Evolutionary conservation across 2,888 invertebrate genomes (phyloP).

Genomic region (Colletes collaris): DNA sequence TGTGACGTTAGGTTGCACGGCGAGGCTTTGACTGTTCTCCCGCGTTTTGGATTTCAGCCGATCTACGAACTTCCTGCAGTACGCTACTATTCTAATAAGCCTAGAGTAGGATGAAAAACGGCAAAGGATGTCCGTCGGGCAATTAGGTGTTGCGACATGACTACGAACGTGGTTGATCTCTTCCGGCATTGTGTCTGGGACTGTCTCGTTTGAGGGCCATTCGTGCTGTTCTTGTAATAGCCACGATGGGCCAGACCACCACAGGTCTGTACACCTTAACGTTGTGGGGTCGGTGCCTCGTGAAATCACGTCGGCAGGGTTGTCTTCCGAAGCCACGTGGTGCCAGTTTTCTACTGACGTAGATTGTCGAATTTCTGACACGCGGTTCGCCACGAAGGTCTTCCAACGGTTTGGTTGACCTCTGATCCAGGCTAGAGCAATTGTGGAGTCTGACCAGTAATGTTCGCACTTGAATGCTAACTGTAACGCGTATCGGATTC

Average conservation of each 20-base stretch:
- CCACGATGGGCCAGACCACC: background rate
- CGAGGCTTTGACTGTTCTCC: too few relatives aligned
- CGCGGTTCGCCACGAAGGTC: background rate
- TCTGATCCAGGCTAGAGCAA: background rate
- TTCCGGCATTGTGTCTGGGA: too few relatives aligned
- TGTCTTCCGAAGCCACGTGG: background rate
- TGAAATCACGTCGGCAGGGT: background rate
- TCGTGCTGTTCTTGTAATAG: background rate
- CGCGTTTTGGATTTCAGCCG: too few relatives aligned
- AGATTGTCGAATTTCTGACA: background rate
- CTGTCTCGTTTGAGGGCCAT: too few relatives aligned
- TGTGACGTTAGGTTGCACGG: too few relatives aligned
- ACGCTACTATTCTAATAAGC: background rate
- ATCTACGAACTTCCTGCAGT: background rate
- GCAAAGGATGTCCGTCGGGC: too few relatives aligned
- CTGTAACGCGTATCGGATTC: background rate
- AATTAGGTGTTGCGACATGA: background rate
- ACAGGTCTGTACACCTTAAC: background rate
- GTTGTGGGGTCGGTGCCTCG: background rate
- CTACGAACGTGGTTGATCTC: too few relatives aligned
- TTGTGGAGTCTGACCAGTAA: constrained; percentile 3
- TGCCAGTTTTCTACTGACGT: too few relatives aligned
- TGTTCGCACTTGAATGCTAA: background rate
- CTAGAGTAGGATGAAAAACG: background rate
- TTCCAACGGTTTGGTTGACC: background rate